phyloP scores from a whole-genome alignment of 2,113 vertebrate genomes.

The Nestor notabilis region DNA sequence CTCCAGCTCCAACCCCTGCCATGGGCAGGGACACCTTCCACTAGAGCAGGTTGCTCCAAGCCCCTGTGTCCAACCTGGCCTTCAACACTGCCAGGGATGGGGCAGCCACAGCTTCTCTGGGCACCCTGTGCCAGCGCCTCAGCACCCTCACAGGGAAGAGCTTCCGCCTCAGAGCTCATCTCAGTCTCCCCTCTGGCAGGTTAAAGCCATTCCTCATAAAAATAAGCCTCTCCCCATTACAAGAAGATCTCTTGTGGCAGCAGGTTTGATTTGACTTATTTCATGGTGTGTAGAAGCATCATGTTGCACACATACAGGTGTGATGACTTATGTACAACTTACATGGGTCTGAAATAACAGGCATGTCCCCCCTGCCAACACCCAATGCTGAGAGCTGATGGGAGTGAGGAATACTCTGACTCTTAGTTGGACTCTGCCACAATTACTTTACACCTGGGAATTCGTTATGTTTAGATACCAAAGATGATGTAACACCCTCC shows the following conservation, averaged over 20 bases:
- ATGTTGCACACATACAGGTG: accelerated
- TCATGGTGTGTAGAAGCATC: not conserved
- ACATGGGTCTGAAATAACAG: not conserved
- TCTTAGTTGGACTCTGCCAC: not conserved
- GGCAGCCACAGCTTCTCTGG: too few relatives aligned
- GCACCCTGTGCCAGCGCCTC: too few relatives aligned
- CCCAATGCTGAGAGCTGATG: not conserved
- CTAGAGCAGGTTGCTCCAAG: too few relatives aligned
- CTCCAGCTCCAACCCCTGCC: too few relatives aligned
- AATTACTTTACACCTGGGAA: not conserved
- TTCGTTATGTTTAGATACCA: not conserved
- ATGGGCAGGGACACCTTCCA: too few relatives aligned
- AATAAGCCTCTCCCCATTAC: not conserved
- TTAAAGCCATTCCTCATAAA: not conserved
- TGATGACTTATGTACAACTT: not conserved
- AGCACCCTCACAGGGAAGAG: too few relatives aligned
- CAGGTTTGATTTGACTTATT: not conserved
- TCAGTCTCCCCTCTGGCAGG: not conserved
- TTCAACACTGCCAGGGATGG: too few relatives aligned
- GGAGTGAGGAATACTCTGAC: not conserved
- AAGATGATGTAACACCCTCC: not conserved
- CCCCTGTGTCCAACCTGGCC: too few relatives aligned
- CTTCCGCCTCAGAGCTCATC: not conserved
- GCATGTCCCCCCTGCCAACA: not conserved
- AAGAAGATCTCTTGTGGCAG: not conserved